Evolutionary conservation across 2,113 vertebrate species (phyloP), one percentile per base, ranked within the genome.

Genomic region (Galeopterus variegatus): DNA sequence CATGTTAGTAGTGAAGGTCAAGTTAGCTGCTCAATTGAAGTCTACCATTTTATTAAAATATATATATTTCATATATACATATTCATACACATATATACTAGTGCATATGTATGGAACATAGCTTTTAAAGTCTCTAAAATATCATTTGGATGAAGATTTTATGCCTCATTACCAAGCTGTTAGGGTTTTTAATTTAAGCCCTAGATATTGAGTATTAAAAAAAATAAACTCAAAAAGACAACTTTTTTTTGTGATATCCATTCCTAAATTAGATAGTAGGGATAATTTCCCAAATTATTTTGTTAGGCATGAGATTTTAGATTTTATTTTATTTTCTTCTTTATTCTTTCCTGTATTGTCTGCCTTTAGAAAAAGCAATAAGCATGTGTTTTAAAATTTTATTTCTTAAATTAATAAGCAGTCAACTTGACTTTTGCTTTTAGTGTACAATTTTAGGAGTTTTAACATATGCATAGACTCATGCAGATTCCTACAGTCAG

Each of bases 401-500:
- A 31, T 80, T 48, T 81, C 73, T 89, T 45, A 45, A 64, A 56
- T 48, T 84, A 84, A 62, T 58, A 41, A 19, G 75, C 21, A 48
- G 13, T 54, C 52, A 76, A 65, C 65, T 26, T 13, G n/a, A 58
- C 60, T 26, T 60, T 88, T 65, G 17, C 58, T 56, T 69, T 14
- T 8, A 48, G 18, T 33, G 21, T 17, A 9, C 8, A 36, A 36
- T 72, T 31, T 19, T 0, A 21, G 10, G 52, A 62, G n/a, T 33
- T 69, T 62, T 28, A 18, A 70, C 54, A 14, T 14, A 23, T 0
- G 11, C 26, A 2, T 1, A 6, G 48, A 56, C 4, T 41, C 13
- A 0, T 4, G 1, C 0, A 3, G 60, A 9, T 11, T 8, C 21
- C n/a, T 17, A 6, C 14, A 4, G 9, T 1, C 12, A 3, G 26